Evolutionary conservation across 2,797 vertebrate species (phyloP), one percentile per base, ranked within the genome.

Genomic region (Rallus crepitans): DNA sequence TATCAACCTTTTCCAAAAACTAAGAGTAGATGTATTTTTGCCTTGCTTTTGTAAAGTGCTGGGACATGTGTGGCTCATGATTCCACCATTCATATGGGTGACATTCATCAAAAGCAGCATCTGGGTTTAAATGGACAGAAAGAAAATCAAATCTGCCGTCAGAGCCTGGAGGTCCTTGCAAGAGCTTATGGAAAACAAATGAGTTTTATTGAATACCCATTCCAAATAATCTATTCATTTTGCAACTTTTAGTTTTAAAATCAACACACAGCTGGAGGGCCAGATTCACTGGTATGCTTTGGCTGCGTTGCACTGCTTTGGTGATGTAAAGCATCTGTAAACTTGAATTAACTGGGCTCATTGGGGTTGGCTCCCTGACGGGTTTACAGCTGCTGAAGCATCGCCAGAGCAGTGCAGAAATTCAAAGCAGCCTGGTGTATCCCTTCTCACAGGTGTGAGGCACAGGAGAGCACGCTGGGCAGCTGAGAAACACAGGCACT

Each of bases 191-290:
- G 52, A 91, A 96, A 89, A 82, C 28, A 61, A 89, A 53, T 64
- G 5, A 76, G 47, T 64, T 59, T 50, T 89, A 82, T 40, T 90
- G 79, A 94, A 88, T 52, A 65, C 12, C 4, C 63, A 45, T 40
- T 84, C 19, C 70, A 89, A 93, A 94, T 68, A 93, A 93, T 61
- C 68, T 45, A 79, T 90, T 88, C 45, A 73, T 92, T 93, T 79
- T 87, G 19, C 28, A 61, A 60, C 31, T 91, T 82, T 42, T 31
- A 31, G 6, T 66, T 96, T 93, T 87, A 84, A 90, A 94, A 84
- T 60, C 56, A 73, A 53, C 68, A 73, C 20, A 21, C 77, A 84
- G 77, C 52, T 95, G 85, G 66, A 77, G 59, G 28, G 56, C 37
- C 85, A 71, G 82, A 55, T 89, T 87, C 77, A 42, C 20, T 45